A percentile compares a stretch with the other conserved stretches of the same genome.
Conservation (phyloP, 2,113 vertebrate species). For the Parus major region DNA sequence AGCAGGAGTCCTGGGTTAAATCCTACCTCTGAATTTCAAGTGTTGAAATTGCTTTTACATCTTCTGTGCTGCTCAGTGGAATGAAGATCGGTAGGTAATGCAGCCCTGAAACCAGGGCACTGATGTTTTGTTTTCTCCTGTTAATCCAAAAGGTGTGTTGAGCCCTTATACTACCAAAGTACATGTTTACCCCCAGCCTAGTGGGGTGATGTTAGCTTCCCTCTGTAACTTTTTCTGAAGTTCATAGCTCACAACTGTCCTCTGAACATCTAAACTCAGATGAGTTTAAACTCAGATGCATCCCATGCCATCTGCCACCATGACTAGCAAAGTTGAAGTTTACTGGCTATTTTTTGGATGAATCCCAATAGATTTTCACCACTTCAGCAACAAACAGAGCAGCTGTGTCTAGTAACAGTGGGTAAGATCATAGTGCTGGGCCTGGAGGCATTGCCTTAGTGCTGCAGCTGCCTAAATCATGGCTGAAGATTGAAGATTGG, state of each 20-base stretch:
- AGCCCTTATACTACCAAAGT: background rate
- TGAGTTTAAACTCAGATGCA: background rate
- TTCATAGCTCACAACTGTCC: background rate
- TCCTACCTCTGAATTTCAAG: background rate
- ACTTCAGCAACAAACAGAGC: background rate
- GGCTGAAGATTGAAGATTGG: background rate
- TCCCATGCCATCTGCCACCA: background rate
- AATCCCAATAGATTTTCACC: background rate
- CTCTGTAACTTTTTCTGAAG: background rate
- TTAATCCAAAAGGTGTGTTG: background rate
- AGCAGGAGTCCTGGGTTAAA: background rate
- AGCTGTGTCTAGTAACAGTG: background rate
- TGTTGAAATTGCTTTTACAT: background rate
- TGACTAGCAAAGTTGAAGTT: background rate
- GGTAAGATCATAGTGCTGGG: background rate
- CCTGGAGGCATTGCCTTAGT: background rate
- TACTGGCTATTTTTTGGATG: background rate
- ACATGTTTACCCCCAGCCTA: background rate
- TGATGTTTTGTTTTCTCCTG: background rate
- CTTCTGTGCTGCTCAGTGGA: background rate
- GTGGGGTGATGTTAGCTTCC: background rate
- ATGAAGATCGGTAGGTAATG: background rate
- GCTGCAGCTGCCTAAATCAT: background rate
- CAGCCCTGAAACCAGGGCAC: background rate
- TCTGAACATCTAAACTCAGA: background rate